phyloP scores from a whole-genome alignment of 2,797 vertebrate genomes.

The Neosalanx taihuensis region DNA sequence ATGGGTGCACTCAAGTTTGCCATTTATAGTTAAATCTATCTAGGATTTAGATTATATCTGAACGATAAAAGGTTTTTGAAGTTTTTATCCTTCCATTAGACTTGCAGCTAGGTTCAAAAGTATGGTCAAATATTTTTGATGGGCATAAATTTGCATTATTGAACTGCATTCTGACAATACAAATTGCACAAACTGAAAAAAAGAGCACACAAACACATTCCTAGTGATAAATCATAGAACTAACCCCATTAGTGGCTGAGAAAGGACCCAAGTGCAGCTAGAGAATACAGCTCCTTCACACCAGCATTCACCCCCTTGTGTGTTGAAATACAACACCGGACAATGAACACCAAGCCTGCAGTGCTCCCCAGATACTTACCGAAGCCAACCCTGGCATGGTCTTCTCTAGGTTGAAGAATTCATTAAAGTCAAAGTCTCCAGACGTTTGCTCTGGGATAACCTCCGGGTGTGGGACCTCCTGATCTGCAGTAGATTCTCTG shows the following conservation, averaged over 20 bases:
- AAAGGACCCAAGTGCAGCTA: neutral
- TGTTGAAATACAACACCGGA: neutral
- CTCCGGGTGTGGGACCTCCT: constrained; percentile 88
- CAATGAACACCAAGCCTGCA: constrained; percentile 30
- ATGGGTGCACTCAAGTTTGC: constrained; percentile 28
- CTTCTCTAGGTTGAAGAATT: constrained; percentile 98
- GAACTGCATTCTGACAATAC: constrained; percentile 2
- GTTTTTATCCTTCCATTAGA: neutral
- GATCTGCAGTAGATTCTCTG: constrained; percentile 80
- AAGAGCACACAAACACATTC: neutral
- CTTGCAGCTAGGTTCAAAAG: neutral
- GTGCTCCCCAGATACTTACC: constrained; percentile 78
- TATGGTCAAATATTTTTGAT: constrained; percentile 45
- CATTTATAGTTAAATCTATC: constrained; percentile 5
- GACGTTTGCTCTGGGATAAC: constrained; percentile 83
- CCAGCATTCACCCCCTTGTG: neutral
- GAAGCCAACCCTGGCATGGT: constrained; percentile 94
- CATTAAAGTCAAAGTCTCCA: constrained; percentile 98
- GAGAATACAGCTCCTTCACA: neutral
- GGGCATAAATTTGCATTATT: constrained; percentile 72
- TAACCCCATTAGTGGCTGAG: neutral
- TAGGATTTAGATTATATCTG: neutral
- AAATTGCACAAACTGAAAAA: neutral
- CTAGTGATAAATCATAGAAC: constrained; percentile 12
- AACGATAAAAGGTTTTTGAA: neutral